Evolutionary conservation across 37 sponge, comb jelly and placozoan species (phyloP), one percentile per base, ranked within the genome.

Genomic region (Halisarca cf. caerulea): DNA sequence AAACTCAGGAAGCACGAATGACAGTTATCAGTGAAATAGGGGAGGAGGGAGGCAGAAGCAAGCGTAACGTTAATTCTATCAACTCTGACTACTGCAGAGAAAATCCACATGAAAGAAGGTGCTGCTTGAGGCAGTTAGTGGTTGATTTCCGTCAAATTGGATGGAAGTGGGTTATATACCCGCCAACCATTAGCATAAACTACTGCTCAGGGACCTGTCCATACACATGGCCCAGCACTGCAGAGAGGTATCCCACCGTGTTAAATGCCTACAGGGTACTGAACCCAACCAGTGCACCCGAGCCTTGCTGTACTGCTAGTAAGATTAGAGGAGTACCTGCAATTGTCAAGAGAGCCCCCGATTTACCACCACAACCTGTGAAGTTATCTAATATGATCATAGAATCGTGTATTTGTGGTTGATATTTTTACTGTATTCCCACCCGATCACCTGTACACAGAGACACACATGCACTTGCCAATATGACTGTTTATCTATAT

Each of bases 181-280:
- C 92, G 0, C 24, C 27, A 41, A 47, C 45, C 0, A 17, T 85
- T 27, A 24, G 35, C 25, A 35, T 82, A 7, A 88, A 92, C 66
- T 92, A 88, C 62, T 92, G 92, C 40, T 21, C 59, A 2, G 92
- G 92, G 14, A 15, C 69, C 39, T 92, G 92, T 51, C 86, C 89
- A 2, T 38, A 41, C 25, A 33, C 58, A 0, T 78, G 79, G 69
- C 83, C 79, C n/a, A 43, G 40, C 21, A 40, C 57, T 18, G 42
- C 41, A 11, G 42, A 40, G 45, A 45, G 62, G 33, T 71, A 77
- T 38, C 58, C 88, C 25, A 21, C 27, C 15, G 30, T 89, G 18
- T 23, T 88, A 61, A 40, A 5, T 30, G 15, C 14, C 36, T 84
- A 69, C 59, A 45, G 85, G 20, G 14, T 40, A 57, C 39, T 43